A percentile compares a stretch with the other conserved stretches of the same genome.
Evolutionary conservation across 2,797 vertebrate genomes (phyloP).

Genomic region (Crenuchus spilurus): DNA sequence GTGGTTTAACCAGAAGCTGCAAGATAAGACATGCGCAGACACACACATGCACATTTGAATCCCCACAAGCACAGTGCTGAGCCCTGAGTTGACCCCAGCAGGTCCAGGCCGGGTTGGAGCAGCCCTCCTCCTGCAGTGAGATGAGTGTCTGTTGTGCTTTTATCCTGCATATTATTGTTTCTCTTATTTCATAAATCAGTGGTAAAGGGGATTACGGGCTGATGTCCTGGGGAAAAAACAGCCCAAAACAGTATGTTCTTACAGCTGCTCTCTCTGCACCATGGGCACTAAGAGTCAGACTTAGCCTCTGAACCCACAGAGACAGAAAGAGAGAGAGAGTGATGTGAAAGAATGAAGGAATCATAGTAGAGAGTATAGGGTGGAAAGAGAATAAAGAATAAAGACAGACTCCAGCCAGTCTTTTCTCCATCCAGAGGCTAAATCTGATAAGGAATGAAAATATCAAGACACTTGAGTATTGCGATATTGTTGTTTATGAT

Average conservation of each 20-base stretch:
- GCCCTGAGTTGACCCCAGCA: conserved; percentile 60
- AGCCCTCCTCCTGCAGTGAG: conserved; percentile 42
- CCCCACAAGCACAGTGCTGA: conserved; percentile 25
- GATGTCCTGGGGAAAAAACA: conserved; percentile 51
- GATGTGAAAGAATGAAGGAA: conserved; percentile 1
- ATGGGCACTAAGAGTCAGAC: conserved; percentile 43
- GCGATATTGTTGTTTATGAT: too few species aligned
- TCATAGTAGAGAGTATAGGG: conserved; percentile 52
- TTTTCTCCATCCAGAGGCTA: too few species aligned
- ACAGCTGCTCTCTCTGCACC: conserved; percentile 59
- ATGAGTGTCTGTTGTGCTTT: conserved; percentile 53
- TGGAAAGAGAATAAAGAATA: not conserved
- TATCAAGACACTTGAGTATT: too few species aligned
- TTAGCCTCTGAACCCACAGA: conserved; percentile 39
- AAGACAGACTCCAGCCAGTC: too few species aligned
- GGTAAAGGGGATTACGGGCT: conserved; percentile 60
- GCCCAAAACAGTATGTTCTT: conserved; percentile 47
- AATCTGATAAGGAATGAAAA: too few species aligned
- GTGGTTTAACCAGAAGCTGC: conserved; percentile 31
- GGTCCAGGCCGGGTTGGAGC: conserved; percentile 63
- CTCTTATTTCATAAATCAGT: conserved; percentile 54
- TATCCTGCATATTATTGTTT: conserved; percentile 48
- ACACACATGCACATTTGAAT: not conserved
- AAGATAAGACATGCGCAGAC: not conserved
- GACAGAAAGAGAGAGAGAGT: conserved; percentile 31